Percentiles rank a stretch among this genome's conserved stretches.
These are phyloP conservation scores for Lutraria rhynchaena DNA, from an alignment of 1,140 invertebrate species.

Conservation along the genomic window DNA sequence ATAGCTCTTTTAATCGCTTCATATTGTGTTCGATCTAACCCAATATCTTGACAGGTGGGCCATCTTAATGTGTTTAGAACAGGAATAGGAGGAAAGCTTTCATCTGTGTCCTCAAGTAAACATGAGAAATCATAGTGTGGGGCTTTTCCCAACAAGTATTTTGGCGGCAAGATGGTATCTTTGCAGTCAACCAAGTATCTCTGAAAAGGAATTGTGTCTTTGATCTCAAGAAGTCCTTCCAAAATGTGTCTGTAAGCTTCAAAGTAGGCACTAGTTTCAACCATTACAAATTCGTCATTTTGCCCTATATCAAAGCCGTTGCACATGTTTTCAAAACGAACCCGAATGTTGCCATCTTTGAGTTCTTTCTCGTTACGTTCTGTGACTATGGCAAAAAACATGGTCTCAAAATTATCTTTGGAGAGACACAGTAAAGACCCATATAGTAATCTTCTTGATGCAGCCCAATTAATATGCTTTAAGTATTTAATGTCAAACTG, in stretches of 20 bases:
- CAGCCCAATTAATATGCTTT: conserved; percentile 76
- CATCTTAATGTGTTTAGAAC: conserved; percentile 68
- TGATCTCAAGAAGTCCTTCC: conserved; percentile 79
- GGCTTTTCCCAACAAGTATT: conserved; percentile 63
- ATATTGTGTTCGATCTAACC: conserved; percentile 82
- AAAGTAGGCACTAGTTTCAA: conserved; percentile 84
- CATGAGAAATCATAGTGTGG: conserved; percentile 64
- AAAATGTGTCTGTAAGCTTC: conserved; percentile 83
- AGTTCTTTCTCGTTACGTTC: conserved; percentile 83
- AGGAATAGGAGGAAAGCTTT: conserved; percentile 35
- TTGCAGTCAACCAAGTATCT: conserved; percentile 76
- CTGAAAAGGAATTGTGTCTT: conserved; percentile 79
- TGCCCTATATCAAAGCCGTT: conserved; percentile 44
- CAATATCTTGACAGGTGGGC: conserved; percentile 70
- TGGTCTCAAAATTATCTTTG: conserved; percentile 86
- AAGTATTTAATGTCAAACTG: conserved; percentile 73
- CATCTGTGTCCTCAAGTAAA: conserved; percentile 59
- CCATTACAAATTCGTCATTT: conserved; percentile 77
- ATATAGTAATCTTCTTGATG: conserved; percentile 86
- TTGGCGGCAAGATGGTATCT: conserved; percentile 66
- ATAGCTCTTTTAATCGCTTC: conserved; percentile 82
- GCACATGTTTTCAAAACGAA: conserved; percentile 79
- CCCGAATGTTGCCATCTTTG: conserved; percentile 69
- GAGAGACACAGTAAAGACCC: conserved; percentile 89
- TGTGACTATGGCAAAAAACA: conserved; percentile 87